Conservation (phyloP, 2,888 invertebrate genomes). For the Enoplolaimus lenunculus region DNA sequence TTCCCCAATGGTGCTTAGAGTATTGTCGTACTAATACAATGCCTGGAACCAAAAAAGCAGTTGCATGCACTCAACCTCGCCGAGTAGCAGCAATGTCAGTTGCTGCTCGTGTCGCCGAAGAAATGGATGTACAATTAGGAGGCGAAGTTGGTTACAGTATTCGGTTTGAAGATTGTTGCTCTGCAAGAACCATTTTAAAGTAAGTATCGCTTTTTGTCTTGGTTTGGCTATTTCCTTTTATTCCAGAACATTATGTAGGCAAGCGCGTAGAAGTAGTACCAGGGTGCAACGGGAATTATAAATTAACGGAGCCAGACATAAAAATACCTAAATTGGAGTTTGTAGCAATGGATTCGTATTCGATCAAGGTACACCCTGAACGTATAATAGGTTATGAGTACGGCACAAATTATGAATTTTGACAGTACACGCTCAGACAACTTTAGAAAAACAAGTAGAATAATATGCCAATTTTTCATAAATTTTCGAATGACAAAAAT, state of each 20-base stretch:
- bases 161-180: constrained; percentile 96
- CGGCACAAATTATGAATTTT: too few relatives aligned
- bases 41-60: constrained; percentile 52
- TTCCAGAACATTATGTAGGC: background rate
- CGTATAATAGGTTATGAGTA: too few relatives aligned
- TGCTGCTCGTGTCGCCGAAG: constrained; percentile 93
- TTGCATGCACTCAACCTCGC: constrained; percentile 62
- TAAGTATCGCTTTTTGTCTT: constrained; percentile 46
- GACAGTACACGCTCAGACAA: too few relatives aligned
- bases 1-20: constrained; percentile 69
- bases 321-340: too few relatives aligned
- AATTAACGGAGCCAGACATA: too few relatives aligned
- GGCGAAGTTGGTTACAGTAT: constrained; percentile 90
- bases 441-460: too few relatives aligned
- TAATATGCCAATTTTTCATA: too few relatives aligned
- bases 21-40: constrained; percentile 35
- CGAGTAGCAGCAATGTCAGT: constrained; percentile 99
- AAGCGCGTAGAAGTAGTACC: too few relatives aligned
- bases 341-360: too few relatives aligned
- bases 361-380: too few relatives aligned
- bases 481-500: too few relatives aligned
- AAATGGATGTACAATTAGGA: constrained; percentile 88
- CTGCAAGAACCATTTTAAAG: constrained; percentile 79
- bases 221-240: constrained; percentile 5
- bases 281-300: too few relatives aligned